Percentiles rank a stretch among this genome's conserved stretches.
Evolutionary conservation across 2,797 vertebrate genomes (phyloP).

Genomic region (Leuciscus waleckii): DNA sequence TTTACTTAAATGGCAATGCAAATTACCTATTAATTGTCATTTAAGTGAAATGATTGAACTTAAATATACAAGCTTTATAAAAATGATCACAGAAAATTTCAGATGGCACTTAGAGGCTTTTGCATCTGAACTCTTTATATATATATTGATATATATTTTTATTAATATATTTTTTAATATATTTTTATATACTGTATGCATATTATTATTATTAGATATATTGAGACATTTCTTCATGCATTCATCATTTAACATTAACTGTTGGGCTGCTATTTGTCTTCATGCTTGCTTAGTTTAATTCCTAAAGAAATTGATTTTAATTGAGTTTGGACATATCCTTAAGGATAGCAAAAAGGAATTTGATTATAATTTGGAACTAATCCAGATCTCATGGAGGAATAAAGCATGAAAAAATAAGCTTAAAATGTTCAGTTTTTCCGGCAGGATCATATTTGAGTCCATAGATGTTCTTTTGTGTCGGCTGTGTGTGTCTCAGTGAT

Average conservation of each 20-base stretch:
- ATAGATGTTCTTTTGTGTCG: neutral
- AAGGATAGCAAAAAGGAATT: constrained; percentile 3
- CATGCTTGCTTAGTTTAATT: neutral
- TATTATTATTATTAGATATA: too few relatives aligned
- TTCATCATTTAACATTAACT: neutral
- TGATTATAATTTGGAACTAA: neutral
- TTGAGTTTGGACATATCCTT: neutral
- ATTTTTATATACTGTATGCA: too few relatives aligned
- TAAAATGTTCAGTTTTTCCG: neutral
- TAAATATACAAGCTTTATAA: too few relatives aligned
- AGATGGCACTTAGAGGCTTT: too few relatives aligned
- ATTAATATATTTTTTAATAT: too few relatives aligned
- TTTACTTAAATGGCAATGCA: too few relatives aligned
- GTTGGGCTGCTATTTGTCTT: neutral
- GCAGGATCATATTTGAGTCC: neutral
- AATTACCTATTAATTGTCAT: too few relatives aligned
- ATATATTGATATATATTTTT: too few relatives aligned
- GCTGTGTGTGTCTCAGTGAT: constrained; percentile 16
- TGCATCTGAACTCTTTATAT: too few relatives aligned
- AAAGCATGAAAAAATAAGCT: neutral
- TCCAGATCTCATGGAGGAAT: neutral
- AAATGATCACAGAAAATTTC: too few relatives aligned
- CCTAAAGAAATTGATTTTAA: neutral
- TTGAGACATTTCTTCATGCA: neutral
- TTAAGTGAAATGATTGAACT: too few relatives aligned